Evolutionary conservation across 2,113 vertebrate species (phyloP), one percentile per base, ranked within the genome.

Genomic region (Coturnix japonica): DNA sequence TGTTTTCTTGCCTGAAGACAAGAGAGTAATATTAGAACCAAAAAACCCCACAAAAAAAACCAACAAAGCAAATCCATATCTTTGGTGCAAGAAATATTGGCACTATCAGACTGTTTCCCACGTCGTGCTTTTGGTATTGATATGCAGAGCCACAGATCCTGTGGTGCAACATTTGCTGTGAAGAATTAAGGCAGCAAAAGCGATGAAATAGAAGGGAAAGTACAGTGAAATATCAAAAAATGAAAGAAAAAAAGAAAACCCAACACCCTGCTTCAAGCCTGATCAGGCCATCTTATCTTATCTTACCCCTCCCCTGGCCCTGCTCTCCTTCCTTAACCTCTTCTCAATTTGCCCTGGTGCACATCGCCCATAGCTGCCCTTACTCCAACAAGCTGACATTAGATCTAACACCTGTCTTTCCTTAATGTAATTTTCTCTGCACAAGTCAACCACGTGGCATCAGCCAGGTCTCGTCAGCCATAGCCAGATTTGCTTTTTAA

Each of bases 1-100:
- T 87, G 86, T n/a, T 92, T 95, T 81, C 86, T 93, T 92, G 95
- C 87, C 89, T 82, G 75, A 56, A 92, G 84, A 96, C 78, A 85
- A 87, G 72, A 80, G 6, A 95, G 75, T 57, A 87, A 64, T 92
- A 89, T 82, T 70, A 95, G 90, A 86, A 60, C 46, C 8, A n/a
- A 21, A 57, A n/a, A n/a, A 30, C 13, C 5, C 1, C 4, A 11
- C 12, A 57, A 7, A 44, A 39, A 63, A 15, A 15, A 41, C 8
- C 46, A 76, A 39, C 63, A 87, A 59, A 70, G 69, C 51, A 80
- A 64, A 87, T 81, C 31, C 0, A 0, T 41, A 26, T 64, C 22
- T 73, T 87, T 54, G 31, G 43, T 61, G n/a, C 56, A 85, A 63
- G 66, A 91, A 79, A 44, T 39, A 89, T 16, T 39, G 35, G 81